Evolutionary conservation across 2,113 vertebrate genomes (phyloP).

Genomic region (Tetrax tetrax): DNA sequence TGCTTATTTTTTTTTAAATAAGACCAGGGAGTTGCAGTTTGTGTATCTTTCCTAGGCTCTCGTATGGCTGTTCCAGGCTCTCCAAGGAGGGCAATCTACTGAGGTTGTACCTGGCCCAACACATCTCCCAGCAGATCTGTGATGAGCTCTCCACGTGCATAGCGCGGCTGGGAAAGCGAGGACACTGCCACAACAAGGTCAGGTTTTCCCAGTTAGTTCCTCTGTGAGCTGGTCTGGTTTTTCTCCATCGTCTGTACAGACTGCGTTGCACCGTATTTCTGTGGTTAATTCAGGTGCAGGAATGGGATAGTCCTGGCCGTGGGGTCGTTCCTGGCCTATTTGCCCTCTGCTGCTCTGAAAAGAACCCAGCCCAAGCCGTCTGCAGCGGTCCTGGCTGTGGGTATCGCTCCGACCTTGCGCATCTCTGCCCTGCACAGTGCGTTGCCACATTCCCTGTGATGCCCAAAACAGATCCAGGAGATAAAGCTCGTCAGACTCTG

Average conservation of each 20-base stretch:
- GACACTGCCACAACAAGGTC: background rate
- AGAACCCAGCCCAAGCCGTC: rapidly evolving
- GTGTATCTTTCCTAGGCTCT: background rate
- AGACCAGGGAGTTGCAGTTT: background rate
- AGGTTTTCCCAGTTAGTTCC: background rate
- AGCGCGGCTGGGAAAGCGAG: background rate
- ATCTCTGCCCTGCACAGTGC: background rate
- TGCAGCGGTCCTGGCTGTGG: background rate
- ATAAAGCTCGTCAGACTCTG: background rate
- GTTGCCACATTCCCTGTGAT: rapidly evolving
- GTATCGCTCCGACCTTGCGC: background rate
- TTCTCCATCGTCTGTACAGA: background rate
- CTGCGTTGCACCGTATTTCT: background rate
- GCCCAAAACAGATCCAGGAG: background rate
- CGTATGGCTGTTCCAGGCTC: background rate
- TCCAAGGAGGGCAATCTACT: rapidly evolving
- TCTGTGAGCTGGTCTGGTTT: background rate
- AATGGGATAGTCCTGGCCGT: background rate
- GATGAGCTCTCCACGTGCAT: background rate
- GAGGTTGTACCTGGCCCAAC: background rate
- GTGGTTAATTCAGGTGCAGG: background rate
- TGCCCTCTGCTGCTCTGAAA: background rate
- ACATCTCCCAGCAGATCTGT: background rate
- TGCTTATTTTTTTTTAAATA: background rate
- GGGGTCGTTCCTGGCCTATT: background rate